phyloP scores from a whole-genome alignment of 2,113 vertebrate genomes.

The Anoplopoma fimbria region DNA sequence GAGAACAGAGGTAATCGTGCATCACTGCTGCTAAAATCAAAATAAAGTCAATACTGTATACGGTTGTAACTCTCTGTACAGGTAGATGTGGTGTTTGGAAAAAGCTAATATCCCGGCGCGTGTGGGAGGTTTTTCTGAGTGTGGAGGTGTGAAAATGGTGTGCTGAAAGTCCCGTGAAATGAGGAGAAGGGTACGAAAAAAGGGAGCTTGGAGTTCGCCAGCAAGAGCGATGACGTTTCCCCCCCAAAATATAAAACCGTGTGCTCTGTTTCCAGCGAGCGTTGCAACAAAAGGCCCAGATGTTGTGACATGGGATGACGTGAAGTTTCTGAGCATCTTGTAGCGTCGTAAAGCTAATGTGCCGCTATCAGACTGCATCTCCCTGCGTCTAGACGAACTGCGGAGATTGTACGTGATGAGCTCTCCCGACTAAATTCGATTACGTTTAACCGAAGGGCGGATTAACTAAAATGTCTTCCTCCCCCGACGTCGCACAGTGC shows the following conservation, averaged over 20 bases:
- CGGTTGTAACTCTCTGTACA: conserved; percentile 75
- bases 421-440: conserved; percentile 14
- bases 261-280: conserved; percentile 14
- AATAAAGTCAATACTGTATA: conserved; percentile 79
- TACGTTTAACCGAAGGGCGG: conserved; percentile 10
- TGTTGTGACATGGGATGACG: conserved; percentile 1
- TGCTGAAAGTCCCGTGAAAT: conserved; percentile 66
- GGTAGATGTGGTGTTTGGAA: conserved; percentile 66
- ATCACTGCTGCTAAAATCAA: conserved; percentile 55
- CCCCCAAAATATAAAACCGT: not conserved
- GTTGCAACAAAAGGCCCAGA: conserved; percentile 5
- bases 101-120: conserved; percentile 40
- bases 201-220: conserved; percentile 17
- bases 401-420: no score
- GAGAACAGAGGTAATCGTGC: conserved; percentile 77
- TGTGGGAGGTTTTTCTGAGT: conserved; percentile 37
- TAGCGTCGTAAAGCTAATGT: conserved; percentile 44
- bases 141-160: conserved; percentile 71
- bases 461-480: conserved; percentile 28
- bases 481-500: conserved; percentile 70
- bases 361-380: conserved; percentile 26
- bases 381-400: conserved; percentile 27
- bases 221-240: not conserved
- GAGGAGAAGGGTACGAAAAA: not conserved
- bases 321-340: conserved; percentile 22